Evolutionary conservation across 2,113 vertebrate species (phyloP).

Genomic region (Poeciliopsis occidentalis): DNA sequence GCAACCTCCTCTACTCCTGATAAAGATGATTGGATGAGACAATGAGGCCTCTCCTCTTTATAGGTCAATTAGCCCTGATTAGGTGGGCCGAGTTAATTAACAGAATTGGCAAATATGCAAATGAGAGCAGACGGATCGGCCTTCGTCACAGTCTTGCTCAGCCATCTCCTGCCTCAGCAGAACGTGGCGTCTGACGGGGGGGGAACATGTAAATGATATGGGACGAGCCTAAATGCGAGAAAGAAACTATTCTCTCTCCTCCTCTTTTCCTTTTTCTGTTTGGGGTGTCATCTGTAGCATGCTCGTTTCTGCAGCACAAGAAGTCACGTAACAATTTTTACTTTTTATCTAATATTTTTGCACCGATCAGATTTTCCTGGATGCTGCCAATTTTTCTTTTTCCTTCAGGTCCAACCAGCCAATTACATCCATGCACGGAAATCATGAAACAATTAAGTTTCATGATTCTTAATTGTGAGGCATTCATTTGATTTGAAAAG

Average conservation of each 20-base stretch:
- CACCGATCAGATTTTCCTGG: neutral
- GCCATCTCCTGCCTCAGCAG: conserved; percentile 58
- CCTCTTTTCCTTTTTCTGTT: conserved; percentile 40
- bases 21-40: conserved; percentile 87
- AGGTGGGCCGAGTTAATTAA: conserved; percentile 88
- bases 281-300: conserved; percentile 13
- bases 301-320: neutral
- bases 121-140: conserved; percentile 76
- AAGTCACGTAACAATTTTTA: conserved; percentile 9
- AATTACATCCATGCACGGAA: neutral
- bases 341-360: conserved; percentile 16
- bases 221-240: conserved; percentile 65
- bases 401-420: neutral
- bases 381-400: neutral
- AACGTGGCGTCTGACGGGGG: conserved; percentile 72
- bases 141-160: conserved; percentile 71
- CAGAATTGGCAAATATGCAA: conserved; percentile 85
- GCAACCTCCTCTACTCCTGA: conserved; percentile 78
- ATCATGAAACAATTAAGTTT: no score
- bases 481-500: neutral
- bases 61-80: conserved; percentile 93
- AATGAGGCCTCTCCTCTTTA: conserved; percentile 86
- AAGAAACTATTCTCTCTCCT: conserved; percentile 51
- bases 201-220: conserved; percentile 79
- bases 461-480: neutral